These are phyloP conservation scores for Agriotes lineatus DNA, from an alignment of 2,888 invertebrate genomes.

Conservation along the genomic window DNA sequence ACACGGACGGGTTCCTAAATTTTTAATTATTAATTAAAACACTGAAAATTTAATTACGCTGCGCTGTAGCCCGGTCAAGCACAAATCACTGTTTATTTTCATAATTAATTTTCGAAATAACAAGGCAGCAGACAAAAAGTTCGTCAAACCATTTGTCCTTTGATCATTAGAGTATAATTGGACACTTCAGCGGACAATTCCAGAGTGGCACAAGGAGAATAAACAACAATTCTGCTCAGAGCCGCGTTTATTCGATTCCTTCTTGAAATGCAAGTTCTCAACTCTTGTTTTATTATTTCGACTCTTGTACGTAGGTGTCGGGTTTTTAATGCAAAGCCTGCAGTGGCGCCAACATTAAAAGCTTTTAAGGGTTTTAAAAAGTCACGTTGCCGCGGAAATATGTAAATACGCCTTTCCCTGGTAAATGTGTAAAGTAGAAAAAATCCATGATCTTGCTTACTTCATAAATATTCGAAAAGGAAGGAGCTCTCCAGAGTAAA, in stretches of 20 bases:
- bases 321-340: background rate
- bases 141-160: too few relatives aligned
- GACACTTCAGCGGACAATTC: background rate
- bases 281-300: background rate
- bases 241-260: too few relatives aligned
- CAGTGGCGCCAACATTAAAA: conserved; percentile 14
- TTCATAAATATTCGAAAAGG: conserved; percentile 40
- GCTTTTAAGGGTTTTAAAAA: conserved; percentile 27
- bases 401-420: conserved; percentile 30
- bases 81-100: conserved; percentile 26
- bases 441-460: conserved; percentile 36
- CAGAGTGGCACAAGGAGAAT: too few relatives aligned
- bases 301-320: background rate
- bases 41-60: conserved; percentile 43
- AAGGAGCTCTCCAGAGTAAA: conserved; percentile 35
- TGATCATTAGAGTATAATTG: conserved; percentile 5
- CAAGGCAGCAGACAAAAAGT: too few relatives aligned
- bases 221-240: too few relatives aligned
- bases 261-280: background rate
- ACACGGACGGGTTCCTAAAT: conserved; percentile 37
- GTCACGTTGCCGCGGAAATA: conserved; percentile 27
- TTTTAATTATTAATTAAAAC: conserved; percentile 49
- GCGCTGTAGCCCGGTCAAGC: conserved; percentile 30
- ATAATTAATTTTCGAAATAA: conserved; percentile 21
- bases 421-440: conserved; percentile 35